A percentile compares a stretch with the other conserved stretches of the same genome.
These are phyloP conservation scores for Typhlichthys eigenmanni DNA, from an alignment of 2,797 vertebrate species.

Conservation along the genomic window DNA sequence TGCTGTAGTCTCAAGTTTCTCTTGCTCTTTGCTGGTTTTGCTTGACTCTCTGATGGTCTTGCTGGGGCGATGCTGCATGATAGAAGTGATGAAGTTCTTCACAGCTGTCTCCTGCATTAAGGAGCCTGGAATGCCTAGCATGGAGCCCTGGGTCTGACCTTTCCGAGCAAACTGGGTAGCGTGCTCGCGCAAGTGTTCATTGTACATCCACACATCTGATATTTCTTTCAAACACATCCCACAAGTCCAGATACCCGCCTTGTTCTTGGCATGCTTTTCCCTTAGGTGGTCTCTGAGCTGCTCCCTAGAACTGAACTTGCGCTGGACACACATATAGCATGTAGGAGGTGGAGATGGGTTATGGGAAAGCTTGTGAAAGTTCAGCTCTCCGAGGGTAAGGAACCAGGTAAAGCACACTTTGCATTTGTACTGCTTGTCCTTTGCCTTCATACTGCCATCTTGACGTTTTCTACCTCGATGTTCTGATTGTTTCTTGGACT, in stretches of 20 bases:
- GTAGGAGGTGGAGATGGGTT: constrained; percentile 95
- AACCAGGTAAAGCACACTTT: constrained; percentile 97
- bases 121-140: constrained; percentile 82
- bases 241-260: constrained; percentile 93
- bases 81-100: constrained; percentile 87
- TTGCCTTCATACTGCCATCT: constrained; percentile 79
- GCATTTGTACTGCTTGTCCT: constrained; percentile 94
- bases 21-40: constrained; percentile 65
- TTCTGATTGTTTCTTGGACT: constrained; percentile 69
- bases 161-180: constrained; percentile 92
- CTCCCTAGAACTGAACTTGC: constrained; percentile 94
- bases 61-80: constrained; percentile 82
- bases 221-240: constrained; percentile 98
- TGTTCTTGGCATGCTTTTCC: constrained; percentile 93
- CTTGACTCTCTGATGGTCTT: constrained; percentile 71
- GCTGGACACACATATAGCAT: constrained; percentile 98
- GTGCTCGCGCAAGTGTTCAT: constrained; percentile 94
- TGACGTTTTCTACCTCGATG: constrained; percentile 73
- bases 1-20: constrained; percentile 55
- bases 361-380: constrained; percentile 95
- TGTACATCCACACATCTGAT: constrained; percentile 98
- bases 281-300: constrained; percentile 92
- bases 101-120: constrained; percentile 83
- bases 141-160: constrained; percentile 85
- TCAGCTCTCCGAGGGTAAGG: constrained; percentile 88